phyloP scores from a whole-genome alignment of 2,888 invertebrate genomes.

The Caenorhabditis panamensis region DNA sequence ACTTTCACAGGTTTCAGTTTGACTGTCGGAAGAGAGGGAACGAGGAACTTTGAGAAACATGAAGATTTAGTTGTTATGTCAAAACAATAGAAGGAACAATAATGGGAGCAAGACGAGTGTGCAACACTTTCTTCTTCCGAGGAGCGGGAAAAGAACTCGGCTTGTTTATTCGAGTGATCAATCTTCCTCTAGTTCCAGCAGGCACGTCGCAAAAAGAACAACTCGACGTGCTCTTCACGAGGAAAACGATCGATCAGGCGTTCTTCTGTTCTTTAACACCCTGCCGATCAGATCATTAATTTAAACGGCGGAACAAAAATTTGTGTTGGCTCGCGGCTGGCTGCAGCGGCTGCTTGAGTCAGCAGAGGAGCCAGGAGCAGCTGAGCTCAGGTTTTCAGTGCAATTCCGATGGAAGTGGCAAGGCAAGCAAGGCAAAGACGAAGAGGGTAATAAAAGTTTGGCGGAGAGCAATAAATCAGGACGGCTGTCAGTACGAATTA shows the following conservation, averaged over 20 bases:
- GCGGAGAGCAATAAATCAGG: constrained; percentile 54
- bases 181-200: constrained; percentile 45
- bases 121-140: constrained; percentile 17
- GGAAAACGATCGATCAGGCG: constrained; percentile 51
- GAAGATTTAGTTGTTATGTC: background rate
- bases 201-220: constrained; percentile 26
- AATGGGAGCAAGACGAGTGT: background rate
- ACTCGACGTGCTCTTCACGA: constrained; percentile 34
- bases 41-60: background rate
- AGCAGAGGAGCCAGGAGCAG: constrained; percentile 27
- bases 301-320: constrained; percentile 47
- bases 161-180: constrained; percentile 53
- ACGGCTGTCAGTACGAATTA: constrained; percentile 55
- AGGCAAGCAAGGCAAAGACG: constrained; percentile 24
- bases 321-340: constrained; percentile 35
- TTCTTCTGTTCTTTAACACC: constrained; percentile 56
- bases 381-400: constrained; percentile 39
- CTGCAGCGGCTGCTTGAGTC: constrained; percentile 42
- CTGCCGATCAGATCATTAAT: constrained; percentile 53
- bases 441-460: constrained; percentile 52
- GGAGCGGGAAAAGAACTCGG: constrained; percentile 19
- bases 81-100: background rate
- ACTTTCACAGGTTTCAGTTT: background rate
- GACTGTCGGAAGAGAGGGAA: background rate
- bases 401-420: constrained; percentile 32